A percentile compares a stretch with the other conserved stretches of the same genome.
Evolutionary conservation across 1,140 invertebrate genomes (phyloP).

Genomic region (Kradibia gibbosae): DNA sequence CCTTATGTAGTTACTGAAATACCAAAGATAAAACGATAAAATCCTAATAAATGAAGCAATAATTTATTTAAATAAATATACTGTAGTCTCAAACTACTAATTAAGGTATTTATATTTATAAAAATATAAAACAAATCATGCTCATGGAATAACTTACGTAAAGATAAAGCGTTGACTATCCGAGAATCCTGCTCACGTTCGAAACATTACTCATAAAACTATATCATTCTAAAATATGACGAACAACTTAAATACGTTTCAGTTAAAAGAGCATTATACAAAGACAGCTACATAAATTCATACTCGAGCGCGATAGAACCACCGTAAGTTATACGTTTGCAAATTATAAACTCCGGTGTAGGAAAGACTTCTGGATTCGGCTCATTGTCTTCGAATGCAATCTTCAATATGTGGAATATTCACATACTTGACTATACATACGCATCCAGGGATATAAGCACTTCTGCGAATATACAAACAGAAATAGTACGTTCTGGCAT

Average conservation of each 20-base stretch:
- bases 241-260: background rate
- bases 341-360: background rate
- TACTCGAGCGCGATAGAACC: too few relatives aligned
- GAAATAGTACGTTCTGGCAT: background rate
- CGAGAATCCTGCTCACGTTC: background rate
- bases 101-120: background rate
- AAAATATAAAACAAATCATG: background rate
- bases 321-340: background rate
- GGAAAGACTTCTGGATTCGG: background rate
- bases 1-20: background rate
- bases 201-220: background rate
- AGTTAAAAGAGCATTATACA: background rate
- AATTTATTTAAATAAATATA: constrained; percentile 2
- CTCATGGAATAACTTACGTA: background rate
- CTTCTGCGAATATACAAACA: background rate
- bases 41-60: background rate
- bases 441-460: background rate
- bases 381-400: background rate
- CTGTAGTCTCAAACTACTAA: background rate
- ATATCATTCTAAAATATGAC: background rate
- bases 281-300: background rate
- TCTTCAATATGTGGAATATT: background rate
- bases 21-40: background rate
- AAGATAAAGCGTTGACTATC: background rate
- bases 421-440: background rate